Percentiles rank a stretch among this genome's conserved stretches.
These are phyloP conservation scores for Parambassis ranga DNA, from an alignment of 2,797 vertebrate species.

Conservation along the genomic window DNA sequence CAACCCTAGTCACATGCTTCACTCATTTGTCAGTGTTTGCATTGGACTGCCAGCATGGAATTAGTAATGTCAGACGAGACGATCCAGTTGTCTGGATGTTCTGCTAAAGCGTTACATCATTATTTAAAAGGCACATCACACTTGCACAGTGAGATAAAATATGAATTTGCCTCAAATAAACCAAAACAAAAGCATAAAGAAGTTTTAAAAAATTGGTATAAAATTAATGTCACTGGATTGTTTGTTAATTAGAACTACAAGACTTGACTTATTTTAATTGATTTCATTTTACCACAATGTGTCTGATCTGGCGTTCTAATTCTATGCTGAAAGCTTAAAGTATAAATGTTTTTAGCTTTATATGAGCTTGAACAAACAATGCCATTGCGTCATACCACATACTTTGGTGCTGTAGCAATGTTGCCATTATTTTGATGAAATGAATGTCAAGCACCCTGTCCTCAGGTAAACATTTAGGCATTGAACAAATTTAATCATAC, in stretches of 20 bases:
- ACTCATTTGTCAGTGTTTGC: slow-evolving; percentile 50
- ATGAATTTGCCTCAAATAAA: no score
- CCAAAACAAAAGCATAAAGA: no score
- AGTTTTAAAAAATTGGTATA: no score
- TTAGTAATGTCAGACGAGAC: slow-evolving; percentile 46
- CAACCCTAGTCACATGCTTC: slow-evolving; percentile 35
- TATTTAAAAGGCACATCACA: no score
- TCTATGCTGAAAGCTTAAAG: slow-evolving; percentile 24
- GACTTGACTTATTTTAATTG: no score
- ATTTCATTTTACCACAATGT: background rate
- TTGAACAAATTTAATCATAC: background rate
- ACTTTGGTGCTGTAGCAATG: slow-evolving; percentile 45
- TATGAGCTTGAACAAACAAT: slow-evolving; percentile 22
- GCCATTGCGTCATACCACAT: slow-evolving; percentile 26
- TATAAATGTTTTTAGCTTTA: slow-evolving; percentile 23
- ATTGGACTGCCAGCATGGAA: slow-evolving; percentile 28
- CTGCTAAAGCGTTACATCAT: background rate
- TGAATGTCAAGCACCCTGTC: slow-evolving; percentile 48
- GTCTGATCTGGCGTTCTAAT: slow-evolving; percentile 58
- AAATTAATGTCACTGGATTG: no score
- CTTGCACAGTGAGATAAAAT: no score
- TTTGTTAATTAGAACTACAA: no score
- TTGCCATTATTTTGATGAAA: slow-evolving; percentile 45
- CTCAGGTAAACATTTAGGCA: slow-evolving; percentile 16
- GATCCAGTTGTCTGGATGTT: background rate